Percentiles rank a stretch among this genome's conserved stretches.
These are phyloP conservation scores for Caenorhabditis sulstoni DNA, from an alignment of 2,888 invertebrate species.

Conservation along the genomic window DNA sequence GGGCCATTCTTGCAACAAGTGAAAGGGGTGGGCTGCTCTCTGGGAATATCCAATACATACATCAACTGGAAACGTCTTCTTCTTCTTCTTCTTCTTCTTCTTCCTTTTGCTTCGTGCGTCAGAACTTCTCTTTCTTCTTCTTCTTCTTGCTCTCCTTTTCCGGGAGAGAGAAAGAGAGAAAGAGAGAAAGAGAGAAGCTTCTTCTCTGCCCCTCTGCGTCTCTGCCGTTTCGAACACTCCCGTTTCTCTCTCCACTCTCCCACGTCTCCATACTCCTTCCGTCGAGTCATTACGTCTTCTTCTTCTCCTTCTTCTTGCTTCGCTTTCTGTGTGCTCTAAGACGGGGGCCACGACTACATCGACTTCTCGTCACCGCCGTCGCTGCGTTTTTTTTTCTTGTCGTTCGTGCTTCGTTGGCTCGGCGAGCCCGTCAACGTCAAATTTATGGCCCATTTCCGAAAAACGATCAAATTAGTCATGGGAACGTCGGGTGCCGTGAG, in stretches of 20 bases:
- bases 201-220: constrained; percentile 21
- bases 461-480: too few relatives aligned
- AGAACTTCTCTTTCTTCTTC: constrained; percentile 9
- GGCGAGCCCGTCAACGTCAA: too few relatives aligned
- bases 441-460: too few relatives aligned
- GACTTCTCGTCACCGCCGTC: too few relatives aligned
- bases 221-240: constrained; percentile 30
- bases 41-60: constrained; percentile 36
- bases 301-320: not conserved
- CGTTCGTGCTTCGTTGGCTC: too few relatives aligned
- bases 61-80: constrained; percentile 14
- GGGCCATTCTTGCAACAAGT: constrained; percentile 33
- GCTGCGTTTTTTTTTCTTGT: too few relatives aligned
- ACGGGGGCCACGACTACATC: too few relatives aligned
- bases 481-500: too few relatives aligned
- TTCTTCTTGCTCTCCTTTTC: constrained; percentile 20
- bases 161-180: constrained; percentile 3
- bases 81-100: not conserved
- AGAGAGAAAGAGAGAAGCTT: constrained; percentile 16
- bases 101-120: constrained; percentile 29
- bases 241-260: constrained; percentile 15
- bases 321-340: not conserved
- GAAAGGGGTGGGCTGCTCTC: constrained; percentile 8
- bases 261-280: not conserved
- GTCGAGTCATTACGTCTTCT: not conserved